Base-by-base conservation (phyloP, 1,140 invertebrate species). In the Solenopsis fugax region DNA sequence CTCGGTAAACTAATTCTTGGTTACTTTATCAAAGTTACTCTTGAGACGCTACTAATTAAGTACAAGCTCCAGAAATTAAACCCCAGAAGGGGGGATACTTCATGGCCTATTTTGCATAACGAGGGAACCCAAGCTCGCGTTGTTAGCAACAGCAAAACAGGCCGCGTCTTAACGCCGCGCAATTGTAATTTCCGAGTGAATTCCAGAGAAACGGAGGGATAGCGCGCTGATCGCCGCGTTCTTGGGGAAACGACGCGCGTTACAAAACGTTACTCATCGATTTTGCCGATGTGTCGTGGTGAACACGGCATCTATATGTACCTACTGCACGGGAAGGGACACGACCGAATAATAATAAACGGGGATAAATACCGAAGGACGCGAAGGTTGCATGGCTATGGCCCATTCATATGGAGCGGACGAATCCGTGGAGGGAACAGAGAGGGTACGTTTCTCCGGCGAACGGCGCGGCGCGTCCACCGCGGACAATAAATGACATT, bases 401-500 rank as follows among this genome's bases (percentile, higher is more conserved):
- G 91, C 87, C 93, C 92, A 94, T 95, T 94, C 92, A 90, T 91
- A 94, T 94, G 92, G 92, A 89, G 73, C 77, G 67, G 85, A 50
- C 52, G 50, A 87, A 85, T 67, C 54, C 71, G 34, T 2, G 71
- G 16, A 29, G 21, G 86, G 75, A 64, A 24, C 48, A 50, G 12
- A 84, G 73, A 86, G 89, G 87, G 80, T 78, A 80, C 77, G 84
- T 78, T 78, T 85, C 88, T 77, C 87, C 69, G 76, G 88, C 85
- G 81, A 91, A 90, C 88, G 84, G 89, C 85, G 81, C 87, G 87
- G 87, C 41, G 41, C 41, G 41, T 89, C 78, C 88, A 76, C 62
- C 85, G 62, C 72, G 93, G 91, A 93, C 93, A 94, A 94, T 93
- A 94, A 94, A 94, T 93, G 93, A 94, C 92, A 93, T 93, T 92